These are phyloP conservation scores for Corvus cornix DNA, from an alignment of 2,113 vertebrate species.

Conservation along the genomic window DNA sequence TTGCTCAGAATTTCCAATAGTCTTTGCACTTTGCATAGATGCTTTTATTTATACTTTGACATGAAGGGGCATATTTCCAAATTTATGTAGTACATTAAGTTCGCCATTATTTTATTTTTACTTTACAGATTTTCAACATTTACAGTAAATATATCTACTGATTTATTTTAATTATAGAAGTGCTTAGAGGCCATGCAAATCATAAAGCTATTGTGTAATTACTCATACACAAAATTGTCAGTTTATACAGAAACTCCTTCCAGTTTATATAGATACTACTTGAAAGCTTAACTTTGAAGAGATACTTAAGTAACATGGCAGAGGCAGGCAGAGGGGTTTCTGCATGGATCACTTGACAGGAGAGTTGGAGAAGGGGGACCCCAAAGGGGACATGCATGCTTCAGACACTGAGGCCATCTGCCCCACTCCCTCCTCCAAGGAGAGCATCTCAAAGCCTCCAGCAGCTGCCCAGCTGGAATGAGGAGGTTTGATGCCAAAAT, in stretches of 20 bases:
- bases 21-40: not conserved
- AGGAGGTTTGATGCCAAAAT: not conserved
- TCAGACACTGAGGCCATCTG: not conserved
- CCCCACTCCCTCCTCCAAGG: not conserved
- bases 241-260: not conserved
- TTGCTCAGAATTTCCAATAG: not conserved
- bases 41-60: conserved; percentile 17
- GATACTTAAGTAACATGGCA: not conserved
- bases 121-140: not conserved
- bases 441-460: not conserved
- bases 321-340: not conserved
- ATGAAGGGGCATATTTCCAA: not conserved
- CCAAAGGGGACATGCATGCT: accelerated
- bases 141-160: not conserved
- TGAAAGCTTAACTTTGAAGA: not conserved
- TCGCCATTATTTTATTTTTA: not conserved
- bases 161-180: conserved; percentile 1
- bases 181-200: not conserved
- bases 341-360: accelerated
- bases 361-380: accelerated
- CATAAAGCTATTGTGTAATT: not conserved
- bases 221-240: not conserved
- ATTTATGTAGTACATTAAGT: not conserved
- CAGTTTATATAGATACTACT: not conserved
- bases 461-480: not conserved